Conservation (phyloP, 2,113 vertebrate genomes). For the Vidua macroura region DNA sequence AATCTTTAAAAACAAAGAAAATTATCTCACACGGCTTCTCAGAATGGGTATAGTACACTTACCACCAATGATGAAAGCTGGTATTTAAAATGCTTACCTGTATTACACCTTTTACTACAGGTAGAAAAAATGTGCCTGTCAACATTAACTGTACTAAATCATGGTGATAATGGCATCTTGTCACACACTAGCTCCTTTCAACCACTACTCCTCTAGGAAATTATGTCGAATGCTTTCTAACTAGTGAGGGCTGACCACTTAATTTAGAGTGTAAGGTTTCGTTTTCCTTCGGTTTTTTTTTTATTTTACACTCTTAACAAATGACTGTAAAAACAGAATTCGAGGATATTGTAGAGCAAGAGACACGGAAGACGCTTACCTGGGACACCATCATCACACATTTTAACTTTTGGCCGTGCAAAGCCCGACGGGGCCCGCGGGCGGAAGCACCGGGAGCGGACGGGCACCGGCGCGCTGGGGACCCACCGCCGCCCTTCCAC, state of each 20-base stretch:
- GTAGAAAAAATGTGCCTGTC: not conserved
- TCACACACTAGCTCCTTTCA: not conserved
- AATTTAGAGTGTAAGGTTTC: fast-evolving
- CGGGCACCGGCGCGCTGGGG: no score
- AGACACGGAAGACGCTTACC: not conserved
- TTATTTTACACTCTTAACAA: not conserved
- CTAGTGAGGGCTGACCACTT: not conserved
- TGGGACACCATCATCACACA: not conserved
- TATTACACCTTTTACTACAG: not conserved
- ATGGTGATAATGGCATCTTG: not conserved
- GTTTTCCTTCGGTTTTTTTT: no score
- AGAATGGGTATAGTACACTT: not conserved
- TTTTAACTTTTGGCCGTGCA: not conserved
- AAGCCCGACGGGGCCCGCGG: not conserved
- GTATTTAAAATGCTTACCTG: not conserved
- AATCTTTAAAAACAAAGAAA: not conserved
- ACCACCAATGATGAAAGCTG: not conserved
- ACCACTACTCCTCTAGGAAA: not conserved
- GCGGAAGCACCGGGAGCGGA: not conserved
- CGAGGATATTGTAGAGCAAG: not conserved
- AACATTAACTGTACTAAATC: not conserved
- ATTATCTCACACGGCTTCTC: not conserved
- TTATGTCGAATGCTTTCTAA: not conserved
- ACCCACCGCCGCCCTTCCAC: not conserved
- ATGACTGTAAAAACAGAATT: not conserved